Conservation (phyloP, 2,888 invertebrate genomes). For the Steromphala cineraria region DNA sequence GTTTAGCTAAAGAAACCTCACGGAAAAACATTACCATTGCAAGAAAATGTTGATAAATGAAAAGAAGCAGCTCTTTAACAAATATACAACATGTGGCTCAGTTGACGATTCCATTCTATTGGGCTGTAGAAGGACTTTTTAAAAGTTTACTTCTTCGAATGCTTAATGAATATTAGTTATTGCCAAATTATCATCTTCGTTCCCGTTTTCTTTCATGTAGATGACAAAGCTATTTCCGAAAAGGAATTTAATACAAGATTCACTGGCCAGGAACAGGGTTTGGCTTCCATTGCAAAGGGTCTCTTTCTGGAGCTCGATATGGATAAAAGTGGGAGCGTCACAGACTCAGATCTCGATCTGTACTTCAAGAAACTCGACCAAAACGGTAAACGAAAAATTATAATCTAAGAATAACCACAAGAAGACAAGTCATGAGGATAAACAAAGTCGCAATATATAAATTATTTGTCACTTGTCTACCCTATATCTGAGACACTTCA, state of each 20-base stretch:
- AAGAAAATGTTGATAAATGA: no score
- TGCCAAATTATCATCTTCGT: not conserved
- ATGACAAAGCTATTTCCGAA: slow-evolving; percentile 28
- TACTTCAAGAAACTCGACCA: slow-evolving; percentile 40
- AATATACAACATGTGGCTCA: no score
- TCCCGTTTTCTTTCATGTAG: slow-evolving; percentile 18
- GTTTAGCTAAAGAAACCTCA: no score
- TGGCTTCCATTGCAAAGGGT: slow-evolving; percentile 32
- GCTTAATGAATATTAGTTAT: no score
- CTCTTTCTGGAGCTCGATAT: slow-evolving; percentile 41
- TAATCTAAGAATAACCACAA: no score
- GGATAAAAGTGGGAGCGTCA: slow-evolving; percentile 32
- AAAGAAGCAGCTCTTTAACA: no score
- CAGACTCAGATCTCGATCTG: slow-evolving; percentile 29
- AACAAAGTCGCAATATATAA: no score
- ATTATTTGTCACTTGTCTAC: not conserved
- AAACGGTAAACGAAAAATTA: not conserved
- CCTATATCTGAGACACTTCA: not conserved
- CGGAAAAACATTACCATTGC: no score
- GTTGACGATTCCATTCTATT: no score
- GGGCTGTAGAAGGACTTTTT: no score
- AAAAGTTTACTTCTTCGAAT: no score
- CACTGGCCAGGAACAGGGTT: slow-evolving; percentile 7
- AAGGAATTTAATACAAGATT: slow-evolving; percentile 31
- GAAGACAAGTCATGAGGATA: no score